phyloP scores from a whole-genome alignment of 2,888 invertebrate genomes.

The Apamea anceps region DNA sequence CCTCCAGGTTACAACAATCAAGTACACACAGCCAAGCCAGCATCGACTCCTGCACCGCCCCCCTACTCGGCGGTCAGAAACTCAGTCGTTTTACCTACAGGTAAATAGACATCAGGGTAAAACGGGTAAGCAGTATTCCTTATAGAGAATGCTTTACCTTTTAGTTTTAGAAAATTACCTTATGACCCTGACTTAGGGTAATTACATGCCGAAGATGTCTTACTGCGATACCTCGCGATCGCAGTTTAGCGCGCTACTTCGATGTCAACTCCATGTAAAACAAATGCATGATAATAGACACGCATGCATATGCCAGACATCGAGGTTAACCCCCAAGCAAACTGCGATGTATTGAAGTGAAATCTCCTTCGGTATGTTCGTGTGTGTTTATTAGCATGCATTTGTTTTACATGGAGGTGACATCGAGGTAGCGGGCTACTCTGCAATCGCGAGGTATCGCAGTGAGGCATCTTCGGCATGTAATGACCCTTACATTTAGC shows the following conservation, averaged over 20 bases:
- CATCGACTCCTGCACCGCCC: constrained; percentile 94
- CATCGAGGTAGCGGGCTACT: background rate
- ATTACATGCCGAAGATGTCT: background rate
- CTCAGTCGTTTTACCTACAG: constrained; percentile 82
- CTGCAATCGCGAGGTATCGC: background rate
- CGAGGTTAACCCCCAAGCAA: background rate
- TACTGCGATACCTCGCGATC: background rate
- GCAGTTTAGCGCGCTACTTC: background rate
- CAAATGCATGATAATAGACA: no score
- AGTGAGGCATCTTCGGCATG: background rate
- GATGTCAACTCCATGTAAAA: no score
- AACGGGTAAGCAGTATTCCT: constrained; percentile 64
- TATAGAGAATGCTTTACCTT: constrained; percentile 66
- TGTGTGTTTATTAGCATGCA: no score
- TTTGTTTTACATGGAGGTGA: background rate
- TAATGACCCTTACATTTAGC: background rate
- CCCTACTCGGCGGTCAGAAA: constrained; percentile 91
- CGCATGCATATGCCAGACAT: no score
- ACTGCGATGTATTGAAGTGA: no score
- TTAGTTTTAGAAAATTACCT: constrained; percentile 2
- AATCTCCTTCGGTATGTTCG: no score
- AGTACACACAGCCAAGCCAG: constrained; percentile 93
- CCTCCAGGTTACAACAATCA: constrained; percentile 80
- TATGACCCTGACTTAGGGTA: background rate
- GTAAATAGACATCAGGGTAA: constrained; percentile 74